Evolutionary conservation across 1,140 invertebrate species (phyloP).

Genomic region (Drosophila arizonae): DNA sequence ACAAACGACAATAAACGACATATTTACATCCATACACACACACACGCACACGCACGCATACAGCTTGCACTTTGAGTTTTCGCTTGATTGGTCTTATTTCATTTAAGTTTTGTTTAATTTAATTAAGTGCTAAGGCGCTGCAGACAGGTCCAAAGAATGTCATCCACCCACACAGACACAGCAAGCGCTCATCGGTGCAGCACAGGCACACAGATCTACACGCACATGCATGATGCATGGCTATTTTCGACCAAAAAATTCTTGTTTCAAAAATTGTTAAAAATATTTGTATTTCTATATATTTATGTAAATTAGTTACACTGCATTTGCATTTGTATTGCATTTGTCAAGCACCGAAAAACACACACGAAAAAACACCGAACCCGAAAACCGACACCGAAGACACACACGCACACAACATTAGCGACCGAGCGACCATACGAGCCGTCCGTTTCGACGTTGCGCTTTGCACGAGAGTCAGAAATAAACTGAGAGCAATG

Average conservation of each 20-base stretch:
- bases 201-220: conserved; percentile 32
- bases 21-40: conserved; percentile 6
- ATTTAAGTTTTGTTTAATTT: conserved; percentile 48
- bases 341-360: conserved; percentile 59
- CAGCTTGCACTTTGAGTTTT: conserved; percentile 32
- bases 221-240: conserved; percentile 9
- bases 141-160: conserved; percentile 32
- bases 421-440: conserved; percentile 45
- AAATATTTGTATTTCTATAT: conserved; percentile 21
- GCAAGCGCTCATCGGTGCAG: conserved; percentile 5
- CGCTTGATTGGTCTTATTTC: conserved; percentile 27
- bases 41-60: not conserved
- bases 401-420: conserved; percentile 41
- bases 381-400: conserved; percentile 34
- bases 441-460: conserved; percentile 64
- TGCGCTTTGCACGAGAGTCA: conserved; percentile 78
- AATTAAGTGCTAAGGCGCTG: conserved; percentile 45
- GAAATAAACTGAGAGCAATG: conserved; percentile 75
- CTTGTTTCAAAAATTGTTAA: conserved; percentile 22
- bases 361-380: conserved; percentile 53
- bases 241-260: conserved; percentile 42
- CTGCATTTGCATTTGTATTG: conserved; percentile 61
- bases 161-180: conserved; percentile 26
- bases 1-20: conserved; percentile 14
- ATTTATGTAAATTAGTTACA: conserved; percentile 48